Conservation (phyloP, 2,113 vertebrate species). For the Dromaius novaehollandiae region DNA sequence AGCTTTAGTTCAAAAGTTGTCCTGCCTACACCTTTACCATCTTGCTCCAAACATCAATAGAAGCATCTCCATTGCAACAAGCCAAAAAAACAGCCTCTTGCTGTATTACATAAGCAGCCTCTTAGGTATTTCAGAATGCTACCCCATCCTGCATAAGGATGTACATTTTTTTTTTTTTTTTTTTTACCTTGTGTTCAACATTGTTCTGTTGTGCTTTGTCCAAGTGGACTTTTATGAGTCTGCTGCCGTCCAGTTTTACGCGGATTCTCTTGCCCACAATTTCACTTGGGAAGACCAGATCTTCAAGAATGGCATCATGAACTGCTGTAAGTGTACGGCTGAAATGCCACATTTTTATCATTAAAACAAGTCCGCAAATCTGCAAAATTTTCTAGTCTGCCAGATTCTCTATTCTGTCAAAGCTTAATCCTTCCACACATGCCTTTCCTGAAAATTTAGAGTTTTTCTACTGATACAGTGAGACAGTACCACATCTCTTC, state of each 20-base stretch:
- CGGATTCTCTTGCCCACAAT: conserved; percentile 98
- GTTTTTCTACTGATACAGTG: not conserved
- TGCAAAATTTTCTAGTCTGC: not conserved
- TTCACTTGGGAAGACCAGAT: conserved; percentile 97
- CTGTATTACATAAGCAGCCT: not conserved
- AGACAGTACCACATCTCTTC: not conserved
- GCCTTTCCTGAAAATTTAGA: not conserved
- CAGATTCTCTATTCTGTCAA: not conserved
- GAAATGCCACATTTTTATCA: not conserved
- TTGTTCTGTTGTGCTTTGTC: conserved; percentile 99
- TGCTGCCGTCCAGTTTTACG: conserved; percentile 94
- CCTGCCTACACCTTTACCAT: not conserved
- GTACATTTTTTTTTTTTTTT: not conserved
- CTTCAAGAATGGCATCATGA: conserved; percentile 97
- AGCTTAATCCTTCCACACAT: not conserved
- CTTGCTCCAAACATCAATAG: not conserved
- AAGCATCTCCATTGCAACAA: not conserved
- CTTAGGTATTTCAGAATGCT: not conserved
- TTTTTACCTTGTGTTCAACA: conserved; percentile 94
- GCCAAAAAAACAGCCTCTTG: not conserved
- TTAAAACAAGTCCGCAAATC: not conserved
- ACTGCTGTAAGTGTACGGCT: conserved; percentile 95
- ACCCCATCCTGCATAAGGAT: not conserved
- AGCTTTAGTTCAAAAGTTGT: not conserved
- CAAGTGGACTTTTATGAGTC: conserved; percentile 98